A percentile compares a stretch with the other conserved stretches of the same genome.
Evolutionary conservation across 2,888 invertebrate species (phyloP).

Genomic region (Schizaphis graminum): DNA sequence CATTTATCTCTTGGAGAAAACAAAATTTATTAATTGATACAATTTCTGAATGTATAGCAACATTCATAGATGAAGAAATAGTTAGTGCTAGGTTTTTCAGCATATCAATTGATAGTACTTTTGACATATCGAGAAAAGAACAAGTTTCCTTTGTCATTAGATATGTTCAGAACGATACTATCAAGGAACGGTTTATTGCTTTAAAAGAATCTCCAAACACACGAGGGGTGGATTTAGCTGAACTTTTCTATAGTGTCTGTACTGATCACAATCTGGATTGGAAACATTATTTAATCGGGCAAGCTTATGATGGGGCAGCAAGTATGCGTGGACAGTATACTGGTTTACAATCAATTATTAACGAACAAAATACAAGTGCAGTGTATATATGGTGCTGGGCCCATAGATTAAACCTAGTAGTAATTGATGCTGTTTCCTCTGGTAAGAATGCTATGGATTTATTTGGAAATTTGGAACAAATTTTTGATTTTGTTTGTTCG

Average conservation of each 20-base stretch:
- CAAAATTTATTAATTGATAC: background rate
- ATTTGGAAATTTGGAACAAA: constrained; percentile 46
- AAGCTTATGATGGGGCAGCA: too few species aligned
- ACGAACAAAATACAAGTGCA: background rate
- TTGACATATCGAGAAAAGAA: constrained; percentile 12
- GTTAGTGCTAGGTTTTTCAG: background rate
- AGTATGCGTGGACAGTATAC: constrained; percentile 10
- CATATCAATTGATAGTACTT: constrained; percentile 18
- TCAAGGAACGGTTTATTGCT: background rate
- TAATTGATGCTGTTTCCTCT: constrained; percentile 10
- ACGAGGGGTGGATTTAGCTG: background rate
- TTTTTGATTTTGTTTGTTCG: constrained; percentile 23
- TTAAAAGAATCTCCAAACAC: constrained; percentile 2
- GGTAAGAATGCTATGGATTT: constrained; percentile 26
- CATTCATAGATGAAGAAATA: constrained; percentile 3
- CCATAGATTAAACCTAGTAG: constrained; percentile 36
- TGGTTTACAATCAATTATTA: constrained; percentile 32
- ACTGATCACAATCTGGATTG: background rate
- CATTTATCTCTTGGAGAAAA: constrained; percentile 14
- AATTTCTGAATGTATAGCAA: constrained; percentile 8
- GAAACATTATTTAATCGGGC: constrained; percentile 31
- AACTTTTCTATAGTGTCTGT: constrained; percentile 4
- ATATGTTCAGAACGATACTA: background rate
- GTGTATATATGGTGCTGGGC: constrained; percentile 45
- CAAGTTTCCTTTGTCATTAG: background rate